A percentile compares a stretch with the other conserved stretches of the same genome.
Evolutionary conservation across 2,888 invertebrate species (phyloP).

Genomic region (Pyrrhosoma nymphula): DNA sequence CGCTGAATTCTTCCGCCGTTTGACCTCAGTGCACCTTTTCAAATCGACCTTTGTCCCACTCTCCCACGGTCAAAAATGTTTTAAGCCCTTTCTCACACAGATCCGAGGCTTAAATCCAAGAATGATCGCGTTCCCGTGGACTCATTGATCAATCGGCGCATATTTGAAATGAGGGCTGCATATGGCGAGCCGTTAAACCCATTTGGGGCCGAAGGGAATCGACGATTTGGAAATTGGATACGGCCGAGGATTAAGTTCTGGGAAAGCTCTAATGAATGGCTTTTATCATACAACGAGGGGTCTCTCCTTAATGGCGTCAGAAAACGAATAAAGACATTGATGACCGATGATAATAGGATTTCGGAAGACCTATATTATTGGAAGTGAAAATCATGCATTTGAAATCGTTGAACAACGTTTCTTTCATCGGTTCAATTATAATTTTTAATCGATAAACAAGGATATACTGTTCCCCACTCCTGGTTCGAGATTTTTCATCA

Average conservation of each 20-base stretch:
- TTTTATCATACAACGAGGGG: neutral
- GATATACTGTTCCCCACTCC: too few relatives aligned
- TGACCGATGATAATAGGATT: conserved; percentile 2
- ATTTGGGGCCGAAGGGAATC: neutral
- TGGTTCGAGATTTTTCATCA: too few relatives aligned
- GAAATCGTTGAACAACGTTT: neutral
- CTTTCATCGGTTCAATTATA: too few relatives aligned
- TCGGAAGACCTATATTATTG: neutral
- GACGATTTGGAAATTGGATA: conserved; percentile 31
- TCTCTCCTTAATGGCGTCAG: neutral
- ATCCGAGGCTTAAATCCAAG: neutral
- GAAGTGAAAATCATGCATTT: neutral
- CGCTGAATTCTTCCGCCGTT: neutral
- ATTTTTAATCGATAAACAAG: too few relatives aligned
- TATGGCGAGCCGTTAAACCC: conserved; percentile 22
- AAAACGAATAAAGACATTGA: neutral
- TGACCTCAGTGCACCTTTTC: neutral
- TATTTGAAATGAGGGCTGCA: conserved; percentile 20
- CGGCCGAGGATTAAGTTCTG: neutral
- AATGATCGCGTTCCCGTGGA: neutral
- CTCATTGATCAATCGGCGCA: conserved; percentile 1
- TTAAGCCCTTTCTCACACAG: neutral
- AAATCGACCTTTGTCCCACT: neutral
- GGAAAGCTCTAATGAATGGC: neutral
- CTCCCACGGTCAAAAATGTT: neutral